These are phyloP conservation scores for Cetoscarus ocellatus DNA, from an alignment of 2,797 vertebrate species.

Conservation along the genomic window DNA sequence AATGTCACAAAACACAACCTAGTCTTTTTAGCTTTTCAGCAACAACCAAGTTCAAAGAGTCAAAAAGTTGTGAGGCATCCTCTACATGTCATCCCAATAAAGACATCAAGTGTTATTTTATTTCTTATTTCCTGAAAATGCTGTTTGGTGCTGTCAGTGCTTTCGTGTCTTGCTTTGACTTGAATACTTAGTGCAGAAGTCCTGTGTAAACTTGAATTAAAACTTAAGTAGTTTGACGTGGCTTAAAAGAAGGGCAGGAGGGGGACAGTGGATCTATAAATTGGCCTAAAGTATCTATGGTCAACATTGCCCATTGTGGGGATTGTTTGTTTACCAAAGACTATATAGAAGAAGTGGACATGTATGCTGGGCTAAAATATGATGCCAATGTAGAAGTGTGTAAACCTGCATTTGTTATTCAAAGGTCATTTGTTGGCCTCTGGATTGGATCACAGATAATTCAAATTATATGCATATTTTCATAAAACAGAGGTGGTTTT, in stretches of 20 bases:
- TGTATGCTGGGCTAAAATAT: neutral
- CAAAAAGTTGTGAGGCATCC: constrained; percentile 38
- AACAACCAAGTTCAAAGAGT: constrained; percentile 54
- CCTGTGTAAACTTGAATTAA: constrained; percentile 23
- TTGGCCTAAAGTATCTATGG: constrained; percentile 11
- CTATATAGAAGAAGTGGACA: neutral
- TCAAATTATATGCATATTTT: too few relatives aligned
- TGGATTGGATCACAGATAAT: too few relatives aligned
- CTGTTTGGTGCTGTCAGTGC: constrained; percentile 36
- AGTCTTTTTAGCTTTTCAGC: constrained; percentile 36
- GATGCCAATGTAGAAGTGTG: neutral
- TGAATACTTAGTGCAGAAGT: constrained; percentile 21
- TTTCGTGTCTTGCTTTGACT: constrained; percentile 35
- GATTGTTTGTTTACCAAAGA: neutral
- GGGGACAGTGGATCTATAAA: too few relatives aligned
- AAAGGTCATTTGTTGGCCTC: too few relatives aligned
- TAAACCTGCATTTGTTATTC: too few relatives aligned
- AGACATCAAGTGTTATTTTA: constrained; percentile 17
- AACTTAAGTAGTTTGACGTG: constrained; percentile 14
- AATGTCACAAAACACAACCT: constrained; percentile 24
- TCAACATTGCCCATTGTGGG: constrained; percentile 17
- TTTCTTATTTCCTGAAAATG: neutral
- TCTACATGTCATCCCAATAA: constrained; percentile 21
- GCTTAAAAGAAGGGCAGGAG: constrained; percentile 6
- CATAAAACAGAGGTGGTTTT: too few relatives aligned